phyloP scores from a whole-genome alignment of 2,888 invertebrate genomes.

The Epinotia brunnichana region DNA sequence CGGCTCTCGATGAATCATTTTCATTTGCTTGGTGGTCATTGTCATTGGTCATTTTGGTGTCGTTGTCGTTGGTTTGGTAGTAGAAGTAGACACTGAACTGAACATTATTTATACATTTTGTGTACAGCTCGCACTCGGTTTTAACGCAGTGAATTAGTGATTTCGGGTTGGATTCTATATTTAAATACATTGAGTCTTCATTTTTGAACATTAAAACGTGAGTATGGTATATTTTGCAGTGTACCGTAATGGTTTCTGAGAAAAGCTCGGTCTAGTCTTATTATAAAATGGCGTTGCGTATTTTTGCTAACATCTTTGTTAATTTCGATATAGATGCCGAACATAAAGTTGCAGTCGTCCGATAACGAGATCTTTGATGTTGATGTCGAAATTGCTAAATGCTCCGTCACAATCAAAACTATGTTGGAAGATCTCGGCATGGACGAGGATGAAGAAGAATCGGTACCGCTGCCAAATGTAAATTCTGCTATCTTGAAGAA shows the following conservation, averaged over 20 bases:
- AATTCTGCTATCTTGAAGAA: constrained; percentile 98
- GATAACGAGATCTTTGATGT: constrained; percentile 98
- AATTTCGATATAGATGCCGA: constrained; percentile 89
- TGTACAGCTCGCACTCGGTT: constrained; percentile 6
- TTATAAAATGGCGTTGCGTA: constrained; percentile 41
- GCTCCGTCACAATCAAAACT: constrained; percentile 98
- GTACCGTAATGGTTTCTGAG: constrained; percentile 9
- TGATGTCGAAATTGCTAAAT: constrained; percentile 98
- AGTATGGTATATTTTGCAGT: constrained; percentile 11
- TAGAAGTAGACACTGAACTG: not conserved
- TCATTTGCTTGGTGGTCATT: too few species aligned
- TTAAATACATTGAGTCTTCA: not conserved
- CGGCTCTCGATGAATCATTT: too few species aligned
- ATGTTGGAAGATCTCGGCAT: constrained; percentile 97
- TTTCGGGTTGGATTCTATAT: constrained; percentile 2
- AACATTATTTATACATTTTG: constrained; percentile 25
- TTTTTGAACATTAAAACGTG: constrained; percentile 9
- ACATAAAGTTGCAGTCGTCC: constrained; percentile 96
- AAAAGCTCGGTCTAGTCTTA: not conserved
- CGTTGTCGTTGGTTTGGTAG: too few species aligned
- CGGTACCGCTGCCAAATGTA: constrained; percentile 98
- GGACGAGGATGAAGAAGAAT: constrained; percentile 96
- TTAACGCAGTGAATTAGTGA: not conserved
- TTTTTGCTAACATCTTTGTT: constrained; percentile 29
- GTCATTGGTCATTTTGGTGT: too few species aligned